A percentile compares a stretch with the other conserved stretches of the same genome.
These are phyloP conservation scores for Lasioglossum pauxillum DNA, from an alignment of 2,888 invertebrate genomes.

Conservation along the genomic window DNA sequence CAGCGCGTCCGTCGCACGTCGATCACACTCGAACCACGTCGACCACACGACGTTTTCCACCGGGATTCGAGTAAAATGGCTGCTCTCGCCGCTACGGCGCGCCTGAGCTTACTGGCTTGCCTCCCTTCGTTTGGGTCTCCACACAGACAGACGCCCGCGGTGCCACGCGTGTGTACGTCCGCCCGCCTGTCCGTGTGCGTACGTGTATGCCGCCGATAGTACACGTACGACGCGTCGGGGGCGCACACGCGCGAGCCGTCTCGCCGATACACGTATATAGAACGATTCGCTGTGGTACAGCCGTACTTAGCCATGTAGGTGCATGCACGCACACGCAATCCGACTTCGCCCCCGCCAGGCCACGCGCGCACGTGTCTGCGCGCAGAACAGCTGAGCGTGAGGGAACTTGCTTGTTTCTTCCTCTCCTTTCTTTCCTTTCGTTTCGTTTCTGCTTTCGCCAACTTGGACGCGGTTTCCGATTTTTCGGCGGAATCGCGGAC, in stretches of 20 bases:
- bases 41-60: conserved; percentile 73
- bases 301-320: conserved; percentile 33
- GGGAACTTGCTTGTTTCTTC: conserved; percentile 54
- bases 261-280: conserved; percentile 32
- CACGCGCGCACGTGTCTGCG: conserved; percentile 83
- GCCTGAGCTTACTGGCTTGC: conserved; percentile 84
- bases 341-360: conserved; percentile 70
- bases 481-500: background rate
- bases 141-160: conserved; percentile 75
- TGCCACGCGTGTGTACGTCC: conserved; percentile 51
- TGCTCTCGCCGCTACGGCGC: conserved; percentile 84
- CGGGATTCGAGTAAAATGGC: conserved; percentile 83
- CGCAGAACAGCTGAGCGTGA: conserved; percentile 83
- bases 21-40: conserved; percentile 31
- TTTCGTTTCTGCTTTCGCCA: conserved; percentile 23
- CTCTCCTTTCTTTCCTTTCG: background rate
- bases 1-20: conserved; percentile 15
- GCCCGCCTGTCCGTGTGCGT: conserved; percentile 61
- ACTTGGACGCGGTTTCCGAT: conserved; percentile 20
- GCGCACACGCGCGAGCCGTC: conserved; percentile 17
- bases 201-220: conserved; percentile 50
- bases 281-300: conserved; percentile 54
- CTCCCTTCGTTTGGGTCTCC: conserved; percentile 83
- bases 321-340: conserved; percentile 41
- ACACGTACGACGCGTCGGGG: conserved; percentile 38